phyloP scores from a whole-genome alignment of 1,140 invertebrate genomes.

The Heterodera schachtii region DNA sequence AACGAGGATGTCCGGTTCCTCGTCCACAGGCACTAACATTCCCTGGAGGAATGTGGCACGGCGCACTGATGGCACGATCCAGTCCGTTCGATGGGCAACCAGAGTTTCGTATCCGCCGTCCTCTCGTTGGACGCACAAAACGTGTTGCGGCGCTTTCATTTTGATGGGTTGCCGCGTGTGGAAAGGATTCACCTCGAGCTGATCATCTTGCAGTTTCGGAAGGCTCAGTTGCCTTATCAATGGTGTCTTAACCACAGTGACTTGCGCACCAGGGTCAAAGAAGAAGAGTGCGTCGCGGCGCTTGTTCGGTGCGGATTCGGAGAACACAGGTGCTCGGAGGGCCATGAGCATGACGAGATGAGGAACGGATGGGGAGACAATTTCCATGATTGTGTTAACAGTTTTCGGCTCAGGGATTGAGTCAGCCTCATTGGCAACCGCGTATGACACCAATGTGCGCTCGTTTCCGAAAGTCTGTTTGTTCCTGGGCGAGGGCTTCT shows the following conservation, averaged over 20 bases:
- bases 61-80: conserved; percentile 10
- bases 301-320: neutral
- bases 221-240: conserved; percentile 23
- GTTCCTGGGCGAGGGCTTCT: neutral
- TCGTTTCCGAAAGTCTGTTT: neutral
- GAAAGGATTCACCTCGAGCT: conserved; percentile 25
- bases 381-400: neutral
- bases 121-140: neutral
- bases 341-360: conserved; percentile 23
- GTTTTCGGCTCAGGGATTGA: neutral
- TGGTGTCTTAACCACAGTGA: neutral
- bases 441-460: neutral
- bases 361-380: neutral
- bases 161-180: neutral
- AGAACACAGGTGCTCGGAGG: neutral
- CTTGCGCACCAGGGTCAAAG: neutral
- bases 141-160: conserved; percentile 6
- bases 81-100: conserved; percentile 11
- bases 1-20: conserved; percentile 32
- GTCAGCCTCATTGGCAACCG: neutral
- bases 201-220: conserved; percentile 19
- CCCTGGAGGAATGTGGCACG: neutral
- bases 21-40: neutral
- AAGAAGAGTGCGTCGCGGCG: too few species aligned
- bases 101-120: conserved; percentile 12